Evolutionary conservation across 2,113 vertebrate genomes (phyloP).

Genomic region (Panthera uncia): DNA sequence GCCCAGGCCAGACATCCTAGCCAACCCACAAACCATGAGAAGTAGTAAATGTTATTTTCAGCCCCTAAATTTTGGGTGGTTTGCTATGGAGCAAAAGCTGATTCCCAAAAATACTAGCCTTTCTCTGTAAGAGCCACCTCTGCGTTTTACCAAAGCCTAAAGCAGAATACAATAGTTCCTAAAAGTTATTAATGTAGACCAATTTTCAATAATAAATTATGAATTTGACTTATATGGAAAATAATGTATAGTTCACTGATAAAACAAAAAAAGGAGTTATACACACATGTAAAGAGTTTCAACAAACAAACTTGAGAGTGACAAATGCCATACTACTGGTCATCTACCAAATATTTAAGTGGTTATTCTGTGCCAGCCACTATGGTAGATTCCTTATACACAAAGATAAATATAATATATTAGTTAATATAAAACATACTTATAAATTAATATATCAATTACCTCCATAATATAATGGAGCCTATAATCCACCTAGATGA

Average conservation of each 20-base stretch:
- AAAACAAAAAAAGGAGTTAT: background rate
- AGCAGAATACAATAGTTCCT: background rate
- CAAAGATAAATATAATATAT: background rate
- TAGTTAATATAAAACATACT: background rate
- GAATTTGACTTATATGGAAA: background rate
- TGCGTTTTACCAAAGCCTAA: background rate
- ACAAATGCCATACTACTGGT: background rate
- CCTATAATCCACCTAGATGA: background rate
- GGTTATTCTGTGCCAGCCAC: background rate
- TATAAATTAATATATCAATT: background rate
- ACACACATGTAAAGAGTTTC: background rate
- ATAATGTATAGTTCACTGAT: background rate
- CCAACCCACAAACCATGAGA: background rate
- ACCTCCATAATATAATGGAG: background rate
- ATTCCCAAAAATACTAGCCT: background rate
- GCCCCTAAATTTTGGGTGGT: background rate
- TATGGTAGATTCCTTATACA: background rate
- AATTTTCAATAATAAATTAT: background rate
- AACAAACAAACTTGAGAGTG: background rate
- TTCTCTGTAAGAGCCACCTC: background rate
- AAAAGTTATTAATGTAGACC: background rate
- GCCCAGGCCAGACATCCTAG: background rate
- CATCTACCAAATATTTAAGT: background rate
- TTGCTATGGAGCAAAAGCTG: background rate
- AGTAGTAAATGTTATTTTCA: background rate